phyloP scores from a whole-genome alignment of 2,113 vertebrate genomes.

The Sitta europaea region DNA sequence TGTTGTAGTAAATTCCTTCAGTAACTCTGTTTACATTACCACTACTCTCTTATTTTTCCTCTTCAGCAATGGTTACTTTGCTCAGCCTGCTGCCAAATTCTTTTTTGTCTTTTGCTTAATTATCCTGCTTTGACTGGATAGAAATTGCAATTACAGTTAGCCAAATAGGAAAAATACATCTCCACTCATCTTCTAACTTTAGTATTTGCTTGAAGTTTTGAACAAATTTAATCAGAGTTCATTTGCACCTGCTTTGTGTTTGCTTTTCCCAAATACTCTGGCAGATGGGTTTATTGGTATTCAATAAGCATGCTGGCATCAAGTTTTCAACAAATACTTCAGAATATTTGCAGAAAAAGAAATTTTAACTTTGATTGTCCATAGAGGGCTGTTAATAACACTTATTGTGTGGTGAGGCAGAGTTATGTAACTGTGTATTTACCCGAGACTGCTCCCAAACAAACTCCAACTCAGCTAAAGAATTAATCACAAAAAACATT shows the following conservation, averaged over 20 bases:
- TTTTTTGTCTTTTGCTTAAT: not conserved
- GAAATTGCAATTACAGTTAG: not conserved
- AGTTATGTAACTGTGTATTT: not conserved
- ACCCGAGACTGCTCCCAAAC: not conserved
- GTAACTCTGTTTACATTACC: not conserved
- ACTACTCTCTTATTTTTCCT: not conserved
- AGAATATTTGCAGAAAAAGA: not conserved
- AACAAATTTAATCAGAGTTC: not conserved
- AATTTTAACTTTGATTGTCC: not conserved
- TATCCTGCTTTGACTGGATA: not conserved
- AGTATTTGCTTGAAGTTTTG: constrained; percentile 15
- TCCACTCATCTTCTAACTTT: not conserved
- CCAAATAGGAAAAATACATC: not conserved
- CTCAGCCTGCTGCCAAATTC: not conserved
- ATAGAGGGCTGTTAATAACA: not conserved
- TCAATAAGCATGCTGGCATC: not conserved
- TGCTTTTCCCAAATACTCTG: constrained; percentile 5
- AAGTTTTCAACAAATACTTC: not conserved
- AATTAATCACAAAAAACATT: not conserved
- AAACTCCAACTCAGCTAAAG: not conserved
- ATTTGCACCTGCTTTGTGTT: constrained; percentile 37
- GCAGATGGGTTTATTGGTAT: not conserved
- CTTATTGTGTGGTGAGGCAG: not conserved
- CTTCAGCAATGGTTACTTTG: not conserved
- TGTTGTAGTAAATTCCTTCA: not conserved